Evolutionary conservation across 2,113 vertebrate genomes (phyloP).

Genomic region (Caloenas nicobarica): DNA sequence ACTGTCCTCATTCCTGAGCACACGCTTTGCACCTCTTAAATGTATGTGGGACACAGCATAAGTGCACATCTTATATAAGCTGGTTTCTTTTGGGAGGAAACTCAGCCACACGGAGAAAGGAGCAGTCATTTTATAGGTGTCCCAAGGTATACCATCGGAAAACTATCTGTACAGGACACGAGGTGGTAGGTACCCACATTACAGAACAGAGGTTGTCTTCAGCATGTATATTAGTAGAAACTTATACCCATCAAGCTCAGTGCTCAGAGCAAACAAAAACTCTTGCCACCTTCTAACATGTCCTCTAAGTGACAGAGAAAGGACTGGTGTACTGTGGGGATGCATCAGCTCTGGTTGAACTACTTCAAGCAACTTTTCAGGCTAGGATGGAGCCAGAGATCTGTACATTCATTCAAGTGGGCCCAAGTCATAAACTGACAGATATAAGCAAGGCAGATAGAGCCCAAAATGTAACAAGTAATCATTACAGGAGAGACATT

Average conservation of each 20-base stretch:
- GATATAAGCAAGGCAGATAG: neutral
- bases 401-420: neutral
- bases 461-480: neutral
- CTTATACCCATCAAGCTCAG: neutral
- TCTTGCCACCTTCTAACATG: neutral
- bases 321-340: no score
- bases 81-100: neutral
- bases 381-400: neutral
- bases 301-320: neutral
- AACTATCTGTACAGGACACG: neutral
- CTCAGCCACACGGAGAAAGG: neutral
- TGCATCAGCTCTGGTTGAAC: fast-evolving
- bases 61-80: neutral
- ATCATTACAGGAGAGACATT: neutral
- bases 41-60: neutral
- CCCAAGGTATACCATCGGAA: neutral
- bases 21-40: neutral
- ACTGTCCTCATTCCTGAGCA: neutral
- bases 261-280: neutral
- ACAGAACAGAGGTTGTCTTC: neutral
- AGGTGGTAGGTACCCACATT: neutral
- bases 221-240: neutral
- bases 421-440: neutral
- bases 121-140: neutral
- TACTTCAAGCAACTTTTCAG: neutral